Evolutionary conservation across 1,140 invertebrate species (phyloP), one percentile per base, ranked within the genome.

Genomic region (Saxidomus purpurata): DNA sequence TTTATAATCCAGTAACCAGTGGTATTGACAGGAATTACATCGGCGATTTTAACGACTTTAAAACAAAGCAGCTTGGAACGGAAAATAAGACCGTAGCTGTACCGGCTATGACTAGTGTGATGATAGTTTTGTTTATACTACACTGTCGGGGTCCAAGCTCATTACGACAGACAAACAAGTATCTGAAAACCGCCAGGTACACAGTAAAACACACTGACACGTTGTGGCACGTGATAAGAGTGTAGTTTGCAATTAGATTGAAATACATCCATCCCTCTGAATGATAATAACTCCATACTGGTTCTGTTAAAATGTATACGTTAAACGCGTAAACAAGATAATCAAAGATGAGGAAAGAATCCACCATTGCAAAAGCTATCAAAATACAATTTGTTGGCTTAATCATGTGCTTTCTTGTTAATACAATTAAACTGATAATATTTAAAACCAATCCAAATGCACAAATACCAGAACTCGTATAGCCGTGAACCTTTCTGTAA

Each of bases 161-260:
- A 1, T 98, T 98, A 92, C 97, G 94, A 86, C 97, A 97, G 0
- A 99, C 98, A 0, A 98, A 98, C 31, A 99, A 97, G 94, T 98
- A 99, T 9, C 98, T 96, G 98, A 98, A 99, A 4, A 99, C 97
- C 0, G 98, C 98, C 67, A 99, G 95, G 0, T 98, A 98, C 0
- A 99, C 97, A 0, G 98, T 99, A 89, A 99, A 95, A 97, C 98
- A 99, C 90, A 99, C 99, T 0, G 98, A 98, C 85, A 99, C 98
- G 1, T 98, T 99, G 95, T 99, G 98, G 94, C 98, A 97, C 0
- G 98, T 98, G 97, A 96, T 95, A 9, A 96, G 96, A 94, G 98
- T 98, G 89, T 98, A 87, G 87, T 93, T 95, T 87, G 94, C 92
- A 59, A 95, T 93, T 1, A 94, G 67, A 28, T 94, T 91, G 80